A percentile compares a stretch with the other conserved stretches of the same genome.
Conservation (phyloP, 2,888 invertebrate species). For the Caenorhabditis sinica region DNA sequence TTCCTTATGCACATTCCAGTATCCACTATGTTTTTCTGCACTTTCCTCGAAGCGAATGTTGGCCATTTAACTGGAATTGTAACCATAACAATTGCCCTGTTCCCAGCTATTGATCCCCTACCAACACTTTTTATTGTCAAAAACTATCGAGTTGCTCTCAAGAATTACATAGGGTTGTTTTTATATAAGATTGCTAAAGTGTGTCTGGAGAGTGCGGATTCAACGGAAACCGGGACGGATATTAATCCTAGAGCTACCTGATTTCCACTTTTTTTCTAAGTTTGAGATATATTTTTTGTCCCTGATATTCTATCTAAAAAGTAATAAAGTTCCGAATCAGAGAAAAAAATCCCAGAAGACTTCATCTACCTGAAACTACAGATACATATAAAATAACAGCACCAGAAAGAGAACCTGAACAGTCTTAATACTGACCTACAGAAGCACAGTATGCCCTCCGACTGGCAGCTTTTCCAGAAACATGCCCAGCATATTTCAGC, state of each 20-base stretch:
- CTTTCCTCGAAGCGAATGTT: constrained; percentile 38
- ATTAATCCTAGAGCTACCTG: too few species aligned
- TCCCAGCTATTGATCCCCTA: constrained; percentile 49
- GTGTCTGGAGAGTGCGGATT: too few species aligned
- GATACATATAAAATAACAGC: background rate
- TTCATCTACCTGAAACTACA: background rate
- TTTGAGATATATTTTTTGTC: too few species aligned
- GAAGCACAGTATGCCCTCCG: constrained; percentile 1
- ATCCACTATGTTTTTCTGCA: constrained; percentile 10
- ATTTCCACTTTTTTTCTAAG: too few species aligned
- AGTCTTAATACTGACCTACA: too few species aligned
- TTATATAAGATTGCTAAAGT: background rate
- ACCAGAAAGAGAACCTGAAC: background rate
- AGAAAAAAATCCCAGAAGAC: background rate
- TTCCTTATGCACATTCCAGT: constrained; percentile 42
- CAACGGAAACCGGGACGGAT: too few species aligned
- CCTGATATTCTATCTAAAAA: too few species aligned
- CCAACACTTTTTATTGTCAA: constrained; percentile 44
- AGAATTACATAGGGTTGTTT: background rate
- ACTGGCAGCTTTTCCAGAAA: constrained; percentile 25
- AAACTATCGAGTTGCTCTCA: constrained; percentile 35
- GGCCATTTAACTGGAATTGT: constrained; percentile 25
- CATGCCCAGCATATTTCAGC: background rate
- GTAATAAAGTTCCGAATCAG: too few species aligned
- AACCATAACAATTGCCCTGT: constrained; percentile 39